Percentiles rank a stretch among this genome's conserved stretches.
These are phyloP conservation scores for Aplodontia rufa DNA, from an alignment of 2,113 vertebrate genomes.

Conservation along the genomic window DNA sequence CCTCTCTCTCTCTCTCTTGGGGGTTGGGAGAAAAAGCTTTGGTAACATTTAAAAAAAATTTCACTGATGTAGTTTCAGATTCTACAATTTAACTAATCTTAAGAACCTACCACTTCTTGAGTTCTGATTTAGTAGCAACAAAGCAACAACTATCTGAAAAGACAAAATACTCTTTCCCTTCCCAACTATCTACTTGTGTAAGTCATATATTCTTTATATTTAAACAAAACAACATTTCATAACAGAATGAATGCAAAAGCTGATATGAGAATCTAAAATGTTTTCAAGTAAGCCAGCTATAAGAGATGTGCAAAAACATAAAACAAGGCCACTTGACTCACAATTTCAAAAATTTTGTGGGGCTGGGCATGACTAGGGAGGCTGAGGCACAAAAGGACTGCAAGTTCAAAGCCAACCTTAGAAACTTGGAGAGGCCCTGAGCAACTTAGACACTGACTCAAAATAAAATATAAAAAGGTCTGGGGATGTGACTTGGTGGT, in stretches of 20 bases:
- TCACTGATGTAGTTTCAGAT: neutral
- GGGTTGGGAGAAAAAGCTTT: too few species aligned
- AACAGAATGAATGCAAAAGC: neutral
- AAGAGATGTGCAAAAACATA: neutral
- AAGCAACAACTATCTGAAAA: neutral
- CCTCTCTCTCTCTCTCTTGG: too few species aligned
- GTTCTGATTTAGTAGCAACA: neutral
- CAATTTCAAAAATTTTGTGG: neutral
- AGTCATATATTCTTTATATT: neutral
- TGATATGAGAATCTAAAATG: neutral
- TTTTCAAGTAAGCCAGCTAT: neutral
- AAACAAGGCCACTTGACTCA: neutral
- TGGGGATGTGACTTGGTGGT: too few species aligned
- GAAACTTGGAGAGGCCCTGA: too few species aligned
- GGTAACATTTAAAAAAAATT: too few species aligned
- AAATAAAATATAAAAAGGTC: too few species aligned
- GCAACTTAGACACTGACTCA: too few species aligned
- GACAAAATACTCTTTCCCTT: neutral
- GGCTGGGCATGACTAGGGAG: too few species aligned
- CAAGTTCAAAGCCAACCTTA: too few species aligned
- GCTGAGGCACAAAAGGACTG: too few species aligned
- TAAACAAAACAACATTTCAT: neutral
- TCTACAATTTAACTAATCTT: neutral
- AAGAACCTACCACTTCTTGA: neutral
- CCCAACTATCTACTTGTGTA: neutral